Percentiles rank a stretch among this genome's conserved stretches.
phyloP scores from a whole-genome alignment of 2,797 vertebrate species.

The Graptemys geographica region DNA sequence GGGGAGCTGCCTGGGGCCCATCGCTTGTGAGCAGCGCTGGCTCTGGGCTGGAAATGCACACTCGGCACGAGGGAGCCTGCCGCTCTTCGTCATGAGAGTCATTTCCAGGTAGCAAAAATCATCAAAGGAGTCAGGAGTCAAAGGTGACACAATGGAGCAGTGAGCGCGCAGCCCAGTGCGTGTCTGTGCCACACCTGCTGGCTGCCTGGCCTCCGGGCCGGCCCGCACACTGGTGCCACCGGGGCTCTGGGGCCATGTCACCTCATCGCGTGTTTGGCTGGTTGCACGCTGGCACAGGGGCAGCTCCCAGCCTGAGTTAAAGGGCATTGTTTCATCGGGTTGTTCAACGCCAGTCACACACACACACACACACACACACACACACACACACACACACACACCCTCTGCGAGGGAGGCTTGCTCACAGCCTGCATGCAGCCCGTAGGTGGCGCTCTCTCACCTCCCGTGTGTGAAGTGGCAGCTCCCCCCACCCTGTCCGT shows the following conservation, averaged over 20 bases:
- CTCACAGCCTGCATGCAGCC: conserved; percentile 1
- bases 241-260: background rate
- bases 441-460: conserved; percentile 34
- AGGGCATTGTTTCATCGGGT: background rate
- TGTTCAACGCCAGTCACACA: too few species aligned
- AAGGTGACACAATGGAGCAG: rapidly evolving
- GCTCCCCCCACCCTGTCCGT: too few species aligned
- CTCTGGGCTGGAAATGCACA: too few species aligned
- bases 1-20: background rate
- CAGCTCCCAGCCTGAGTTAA: too few species aligned
- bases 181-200: background rate
- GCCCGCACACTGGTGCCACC: rapidly evolving
- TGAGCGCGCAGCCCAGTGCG: too few species aligned
- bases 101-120: background rate
- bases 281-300: too few species aligned
- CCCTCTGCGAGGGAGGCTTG: too few species aligned
- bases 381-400: too few species aligned
- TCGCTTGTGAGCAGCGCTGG: background rate
- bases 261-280: too few species aligned
- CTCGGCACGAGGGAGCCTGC: background rate
- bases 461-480: background rate
- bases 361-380: too few species aligned
- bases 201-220: background rate
- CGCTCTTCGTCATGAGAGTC: background rate
- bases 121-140: background rate